Evolutionary conservation across 2,113 vertebrate species (phyloP), one percentile per base, ranked within the genome.

Genomic region (Paraplagusia blochii): DNA sequence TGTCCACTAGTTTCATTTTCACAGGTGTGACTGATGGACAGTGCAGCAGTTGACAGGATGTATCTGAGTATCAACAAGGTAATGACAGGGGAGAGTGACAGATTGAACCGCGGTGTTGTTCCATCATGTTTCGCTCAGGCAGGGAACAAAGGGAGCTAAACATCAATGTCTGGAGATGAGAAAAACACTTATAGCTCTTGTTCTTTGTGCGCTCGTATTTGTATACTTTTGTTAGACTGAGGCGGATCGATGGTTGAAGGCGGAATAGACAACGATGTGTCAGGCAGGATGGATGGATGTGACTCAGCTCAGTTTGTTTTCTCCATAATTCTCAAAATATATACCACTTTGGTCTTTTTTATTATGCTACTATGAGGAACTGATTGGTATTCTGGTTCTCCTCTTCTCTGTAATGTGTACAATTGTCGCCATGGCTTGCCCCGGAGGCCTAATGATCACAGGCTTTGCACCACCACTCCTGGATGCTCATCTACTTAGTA

Each of bases 71-170:
- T 90, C 85, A 82, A 83, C 72, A 77, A 84, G 76, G 71, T 81
- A 79, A 87, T 81, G 86, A 85, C 87, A 80, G 53, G 70, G 63
- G 74, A 72, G 74, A 67, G 73, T 88, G 87, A 90, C 80, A 76
- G 76, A 91, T 87, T 72, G 82, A 59, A 73, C 76, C 74, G 76
- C 67, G 43, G 65, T 74, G 69, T 73, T 80, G 75, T 66, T 90
- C 75, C 66, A 85, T 88, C 84, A 87, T 69, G 53, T 43, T 75
- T 61, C 33, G 69, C 50, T 48, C 58, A 66, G 51, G 47, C 75
- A 81, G 58, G 59, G 59, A 74, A 85, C 76, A 52, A 65, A 62
- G 40, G 38, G 19, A 44, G 55, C 49, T 34, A 36, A 73, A 63
- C 70, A 74, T 74, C 68, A 66, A 29, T 72, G 63, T 53, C 47